Conservation (phyloP, 2,888 invertebrate species). For the Drosophila stalkeri region DNA sequence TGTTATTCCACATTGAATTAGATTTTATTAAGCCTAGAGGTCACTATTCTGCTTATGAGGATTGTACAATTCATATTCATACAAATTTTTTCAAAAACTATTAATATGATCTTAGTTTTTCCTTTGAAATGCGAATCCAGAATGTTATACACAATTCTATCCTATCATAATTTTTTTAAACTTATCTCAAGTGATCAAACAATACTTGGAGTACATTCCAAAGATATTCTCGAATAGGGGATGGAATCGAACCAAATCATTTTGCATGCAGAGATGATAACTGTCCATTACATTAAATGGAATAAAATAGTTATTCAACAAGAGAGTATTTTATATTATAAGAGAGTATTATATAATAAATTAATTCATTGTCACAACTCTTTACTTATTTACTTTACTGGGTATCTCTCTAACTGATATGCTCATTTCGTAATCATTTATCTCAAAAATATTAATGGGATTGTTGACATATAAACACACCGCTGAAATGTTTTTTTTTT, state of each 20-base stretch:
- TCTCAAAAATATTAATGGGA: constrained; percentile 14
- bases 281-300: no score
- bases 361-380: not conserved
- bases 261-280: no score
- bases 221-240: no score
- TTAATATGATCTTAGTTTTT: no score
- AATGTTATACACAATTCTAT: not conserved
- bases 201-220: no score
- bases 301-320: no score
- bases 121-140: not conserved
- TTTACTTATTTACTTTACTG: not conserved
- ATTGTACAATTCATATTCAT: not conserved
- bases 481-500: constrained; percentile 19
- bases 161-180: no score
- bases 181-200: no score
- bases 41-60: constrained; percentile 5
- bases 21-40: constrained; percentile 15
- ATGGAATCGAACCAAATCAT: no score
- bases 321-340: no score
- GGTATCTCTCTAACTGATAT: not conserved
- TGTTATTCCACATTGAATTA: constrained; percentile 34
- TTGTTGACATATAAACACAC: constrained; percentile 56
- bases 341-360: no score
- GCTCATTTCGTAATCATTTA: not conserved
- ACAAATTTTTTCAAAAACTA: not conserved